Percentiles rank a stretch among this genome's conserved stretches.
phyloP scores from a whole-genome alignment of 2,888 invertebrate genomes.

The Kuschelorhynchus macadamiae region DNA sequence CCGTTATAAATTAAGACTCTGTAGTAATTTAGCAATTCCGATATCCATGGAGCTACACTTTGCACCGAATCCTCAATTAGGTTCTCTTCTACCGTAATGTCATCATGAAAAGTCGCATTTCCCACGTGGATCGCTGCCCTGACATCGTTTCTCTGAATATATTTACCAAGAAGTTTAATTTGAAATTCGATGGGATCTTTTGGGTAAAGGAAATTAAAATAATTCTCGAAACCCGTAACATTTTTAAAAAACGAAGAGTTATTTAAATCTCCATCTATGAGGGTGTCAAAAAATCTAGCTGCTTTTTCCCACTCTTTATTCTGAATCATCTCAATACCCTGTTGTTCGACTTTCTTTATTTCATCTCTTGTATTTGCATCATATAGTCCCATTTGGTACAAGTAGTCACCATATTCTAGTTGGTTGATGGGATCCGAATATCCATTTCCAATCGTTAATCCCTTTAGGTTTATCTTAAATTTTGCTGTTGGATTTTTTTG shows the following conservation, averaged over 20 bases:
- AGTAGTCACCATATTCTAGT: constrained; percentile 81
- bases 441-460: constrained; percentile 84
- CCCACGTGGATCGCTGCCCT: constrained; percentile 89
- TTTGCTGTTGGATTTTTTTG: constrained; percentile 73
- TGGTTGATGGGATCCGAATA: constrained; percentile 85
- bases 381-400: constrained; percentile 83
- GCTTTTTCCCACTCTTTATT: constrained; percentile 78
- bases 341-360: constrained; percentile 69
- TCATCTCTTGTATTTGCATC: constrained; percentile 73
- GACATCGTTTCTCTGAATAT: constrained; percentile 75
- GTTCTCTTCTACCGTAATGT: constrained; percentile 77
- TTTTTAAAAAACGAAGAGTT: constrained; percentile 78
- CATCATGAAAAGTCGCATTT: constrained; percentile 76
- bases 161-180: constrained; percentile 73
- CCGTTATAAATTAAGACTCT: constrained; percentile 90
- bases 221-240: constrained; percentile 82
- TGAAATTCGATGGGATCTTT: constrained; percentile 69
- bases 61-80: constrained; percentile 85
- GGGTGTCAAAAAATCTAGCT: constrained; percentile 78
- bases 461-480: constrained; percentile 80
- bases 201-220: constrained; percentile 80
- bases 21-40: constrained; percentile 77
- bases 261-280: constrained; percentile 79
- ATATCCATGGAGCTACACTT: constrained; percentile 81
- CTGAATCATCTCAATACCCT: constrained; percentile 73